Conservation (phyloP, 2,888 invertebrate genomes). For the Tipula confusa region DNA sequence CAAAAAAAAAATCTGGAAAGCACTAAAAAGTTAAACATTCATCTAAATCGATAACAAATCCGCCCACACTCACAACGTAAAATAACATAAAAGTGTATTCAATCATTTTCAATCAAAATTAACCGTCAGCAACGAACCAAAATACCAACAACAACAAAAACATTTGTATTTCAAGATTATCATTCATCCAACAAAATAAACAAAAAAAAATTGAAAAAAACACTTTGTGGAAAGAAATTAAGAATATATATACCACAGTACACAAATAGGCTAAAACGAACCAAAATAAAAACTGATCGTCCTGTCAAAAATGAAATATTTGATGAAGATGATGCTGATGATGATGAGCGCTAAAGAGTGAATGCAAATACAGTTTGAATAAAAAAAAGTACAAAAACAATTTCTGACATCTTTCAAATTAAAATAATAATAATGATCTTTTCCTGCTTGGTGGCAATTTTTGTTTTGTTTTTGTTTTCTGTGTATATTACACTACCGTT, state of each 20-base stretch:
- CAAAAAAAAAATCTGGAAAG: background rate
- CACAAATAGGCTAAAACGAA: background rate
- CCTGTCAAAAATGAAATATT: constrained; percentile 28
- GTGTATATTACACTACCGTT: too few species aligned
- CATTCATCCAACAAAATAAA: background rate
- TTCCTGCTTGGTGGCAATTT: background rate
- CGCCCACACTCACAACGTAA: constrained; percentile 16
- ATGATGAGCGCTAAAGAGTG: constrained; percentile 26
- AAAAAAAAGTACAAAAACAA: background rate
- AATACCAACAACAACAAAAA: background rate
- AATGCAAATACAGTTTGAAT: constrained; percentile 26
- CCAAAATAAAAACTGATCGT: constrained; percentile 21
- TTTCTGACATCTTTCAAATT: constrained; percentile 30
- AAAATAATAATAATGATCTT: constrained; percentile 26
- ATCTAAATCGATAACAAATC: constrained; percentile 9
- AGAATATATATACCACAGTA: background rate
- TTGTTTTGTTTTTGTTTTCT: background rate
- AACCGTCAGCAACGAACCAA: constrained; percentile 15
- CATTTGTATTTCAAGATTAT: constrained; percentile 25
- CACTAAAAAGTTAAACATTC: constrained; percentile 7
- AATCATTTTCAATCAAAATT: constrained; percentile 25
- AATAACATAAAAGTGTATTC: constrained; percentile 1
- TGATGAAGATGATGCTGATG: constrained; percentile 26
- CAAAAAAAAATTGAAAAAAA: background rate
- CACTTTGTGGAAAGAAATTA: constrained; percentile 25